Evolutionary conservation across 2,113 vertebrate genomes (phyloP).

Genomic region (Syngnathus scovelli): DNA sequence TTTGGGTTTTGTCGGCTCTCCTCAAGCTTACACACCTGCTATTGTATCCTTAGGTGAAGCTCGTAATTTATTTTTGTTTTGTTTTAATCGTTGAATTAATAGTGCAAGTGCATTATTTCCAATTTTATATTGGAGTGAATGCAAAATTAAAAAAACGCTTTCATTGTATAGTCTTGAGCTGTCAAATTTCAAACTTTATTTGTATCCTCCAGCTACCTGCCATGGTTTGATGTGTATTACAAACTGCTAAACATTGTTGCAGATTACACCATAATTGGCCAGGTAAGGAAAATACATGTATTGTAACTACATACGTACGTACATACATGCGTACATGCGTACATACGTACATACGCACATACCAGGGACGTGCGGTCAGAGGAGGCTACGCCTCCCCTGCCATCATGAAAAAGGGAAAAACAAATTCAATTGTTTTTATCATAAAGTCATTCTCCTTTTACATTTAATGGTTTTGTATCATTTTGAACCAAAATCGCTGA

Average conservation of each 20-base stretch:
- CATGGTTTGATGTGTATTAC: slow-evolving; percentile 98
- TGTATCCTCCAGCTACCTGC: slow-evolving; percentile 81
- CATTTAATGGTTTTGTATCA: too few species aligned
- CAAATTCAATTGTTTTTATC: too few species aligned
- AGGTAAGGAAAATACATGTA: slow-evolving; percentile 69
- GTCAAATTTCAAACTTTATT: slow-evolving; percentile 1
- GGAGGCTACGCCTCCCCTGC: too few species aligned
- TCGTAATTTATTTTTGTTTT: neutral
- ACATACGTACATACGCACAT: too few species aligned
- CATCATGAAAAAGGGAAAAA: too few species aligned
- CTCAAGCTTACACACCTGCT: slow-evolving; percentile 90
- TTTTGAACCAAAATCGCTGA: too few species aligned
- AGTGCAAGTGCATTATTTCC: neutral
- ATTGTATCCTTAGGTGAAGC: slow-evolving; percentile 73
- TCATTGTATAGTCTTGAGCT: neutral
- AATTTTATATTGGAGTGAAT: neutral
- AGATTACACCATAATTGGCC: slow-evolving; percentile 90
- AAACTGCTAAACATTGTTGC: slow-evolving; percentile 92
- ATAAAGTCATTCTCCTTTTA: too few species aligned
- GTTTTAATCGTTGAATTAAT: neutral
- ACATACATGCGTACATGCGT: too few species aligned
- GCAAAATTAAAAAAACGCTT: too few species aligned
- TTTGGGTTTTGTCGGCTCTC: slow-evolving; percentile 98
- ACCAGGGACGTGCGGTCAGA: too few species aligned
- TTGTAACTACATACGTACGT: neutral